Conservation (phyloP, 2,113 vertebrate species). For the Nothocercus julius region DNA sequence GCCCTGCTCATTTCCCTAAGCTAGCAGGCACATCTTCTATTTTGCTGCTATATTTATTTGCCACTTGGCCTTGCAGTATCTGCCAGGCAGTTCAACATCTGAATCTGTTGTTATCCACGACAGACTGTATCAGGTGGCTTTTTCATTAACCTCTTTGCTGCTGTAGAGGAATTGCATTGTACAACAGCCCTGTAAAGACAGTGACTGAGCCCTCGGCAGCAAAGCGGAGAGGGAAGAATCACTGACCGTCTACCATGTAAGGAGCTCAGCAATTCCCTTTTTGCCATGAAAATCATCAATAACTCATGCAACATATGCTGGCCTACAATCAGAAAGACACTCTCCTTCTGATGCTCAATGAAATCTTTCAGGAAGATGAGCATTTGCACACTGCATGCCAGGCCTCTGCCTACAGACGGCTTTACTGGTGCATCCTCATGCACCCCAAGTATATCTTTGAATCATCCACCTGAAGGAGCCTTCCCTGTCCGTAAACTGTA, state of each 20-base stretch:
- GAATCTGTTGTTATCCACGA: not conserved
- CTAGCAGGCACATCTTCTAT: not conserved
- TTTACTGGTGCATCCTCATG: not conserved
- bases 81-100: not conserved
- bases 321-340: not conserved
- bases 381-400: not conserved
- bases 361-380: not conserved
- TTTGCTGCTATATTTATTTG: not conserved
- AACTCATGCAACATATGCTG: not conserved
- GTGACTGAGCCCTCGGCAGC: not conserved
- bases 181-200: not conserved
- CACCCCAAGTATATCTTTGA: not conserved
- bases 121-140: not conserved
- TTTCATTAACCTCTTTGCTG: slow-evolving; percentile 15
- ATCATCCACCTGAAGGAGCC: not conserved
- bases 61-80: not conserved
- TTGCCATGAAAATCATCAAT: not conserved
- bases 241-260: not conserved
- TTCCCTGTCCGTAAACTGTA: not conserved
- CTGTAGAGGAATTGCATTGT: not conserved
- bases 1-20: not conserved
- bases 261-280: not conserved
- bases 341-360: not conserved
- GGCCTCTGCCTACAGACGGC: not conserved
- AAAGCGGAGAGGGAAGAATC: not conserved